Conservation (phyloP, 2,797 vertebrate genomes). For the Oreochromis grahami region DNA sequence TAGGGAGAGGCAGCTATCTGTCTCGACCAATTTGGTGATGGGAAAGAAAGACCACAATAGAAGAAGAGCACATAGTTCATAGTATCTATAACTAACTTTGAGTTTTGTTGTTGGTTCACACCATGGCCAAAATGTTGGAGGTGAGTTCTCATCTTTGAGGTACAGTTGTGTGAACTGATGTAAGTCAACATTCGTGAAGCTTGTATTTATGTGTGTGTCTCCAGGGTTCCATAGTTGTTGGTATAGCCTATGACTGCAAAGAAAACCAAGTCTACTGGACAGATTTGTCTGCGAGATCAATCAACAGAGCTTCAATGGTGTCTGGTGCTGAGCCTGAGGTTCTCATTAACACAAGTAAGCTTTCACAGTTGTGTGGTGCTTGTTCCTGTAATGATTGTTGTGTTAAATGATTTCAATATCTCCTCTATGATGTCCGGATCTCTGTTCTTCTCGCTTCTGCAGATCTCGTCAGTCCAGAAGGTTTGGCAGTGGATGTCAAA, state of each 20-base stretch:
- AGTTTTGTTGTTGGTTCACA: background rate
- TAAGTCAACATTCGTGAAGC: background rate
- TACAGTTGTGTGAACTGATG: background rate
- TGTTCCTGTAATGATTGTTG: background rate
- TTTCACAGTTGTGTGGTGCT: background rate
- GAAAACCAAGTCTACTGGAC: conserved; percentile 94
- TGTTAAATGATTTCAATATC: background rate
- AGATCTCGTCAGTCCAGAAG: conserved; percentile 94
- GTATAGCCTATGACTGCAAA: conserved; percentile 89
- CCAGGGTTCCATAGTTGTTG: conserved; percentile 95
- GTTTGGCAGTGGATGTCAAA: conserved; percentile 85
- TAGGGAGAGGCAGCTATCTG: background rate
- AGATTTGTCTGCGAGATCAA: conserved; percentile 87
- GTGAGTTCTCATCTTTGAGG: background rate
- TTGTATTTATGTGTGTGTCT: background rate
- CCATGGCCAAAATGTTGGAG: background rate
- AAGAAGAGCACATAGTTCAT: background rate
- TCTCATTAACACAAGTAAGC: conserved; percentile 83
- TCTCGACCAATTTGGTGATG: background rate
- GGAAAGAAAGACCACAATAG: background rate
- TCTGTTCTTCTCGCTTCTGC: background rate
- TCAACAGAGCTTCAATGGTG: conserved; percentile 83
- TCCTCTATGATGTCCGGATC: background rate
- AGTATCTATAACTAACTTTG: background rate
- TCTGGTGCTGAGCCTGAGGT: conserved; percentile 87